Conservation (phyloP, 2,113 vertebrate genomes). For the Cyanoliseus patagonus region DNA sequence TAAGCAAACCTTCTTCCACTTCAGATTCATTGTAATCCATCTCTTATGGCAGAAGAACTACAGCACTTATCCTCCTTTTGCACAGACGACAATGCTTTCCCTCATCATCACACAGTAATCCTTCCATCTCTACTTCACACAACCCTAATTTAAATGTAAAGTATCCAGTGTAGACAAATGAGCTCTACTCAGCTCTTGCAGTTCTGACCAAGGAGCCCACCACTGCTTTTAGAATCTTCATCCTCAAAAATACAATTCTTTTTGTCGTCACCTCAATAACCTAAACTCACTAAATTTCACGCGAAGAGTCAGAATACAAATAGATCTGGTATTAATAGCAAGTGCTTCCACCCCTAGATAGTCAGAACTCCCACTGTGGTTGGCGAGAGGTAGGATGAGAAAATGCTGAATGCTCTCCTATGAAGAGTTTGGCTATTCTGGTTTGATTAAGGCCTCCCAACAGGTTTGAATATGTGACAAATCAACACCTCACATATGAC, state of each 20-base stretch:
- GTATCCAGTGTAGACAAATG: slow-evolving; percentile 54
- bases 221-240: slow-evolving; percentile 35
- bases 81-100: slow-evolving; percentile 44
- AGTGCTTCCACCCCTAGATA: neutral
- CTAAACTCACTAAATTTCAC: slow-evolving; percentile 16
- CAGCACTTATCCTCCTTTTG: slow-evolving; percentile 54
- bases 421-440: neutral
- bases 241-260: slow-evolving; percentile 6
- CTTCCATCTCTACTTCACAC: slow-evolving; percentile 66
- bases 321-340: slow-evolving; percentile 4
- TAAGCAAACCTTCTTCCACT: slow-evolving; percentile 58
- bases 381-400: neutral
- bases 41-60: slow-evolving; percentile 59
- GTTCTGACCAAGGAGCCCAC: slow-evolving; percentile 6
- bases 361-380: neutral
- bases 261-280: slow-evolving; percentile 20
- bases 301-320: neutral
- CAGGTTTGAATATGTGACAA: neutral
- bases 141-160: slow-evolving; percentile 72
- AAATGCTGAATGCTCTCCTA: neutral
- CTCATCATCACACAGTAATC: slow-evolving; percentile 64
- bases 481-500: neutral
- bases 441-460: neutral
- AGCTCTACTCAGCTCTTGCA: slow-evolving; percentile 19
- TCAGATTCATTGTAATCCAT: slow-evolving; percentile 63